phyloP scores from a whole-genome alignment of 35 echinoderm and acorn worm species.

The Apostichopus californicus region DNA sequence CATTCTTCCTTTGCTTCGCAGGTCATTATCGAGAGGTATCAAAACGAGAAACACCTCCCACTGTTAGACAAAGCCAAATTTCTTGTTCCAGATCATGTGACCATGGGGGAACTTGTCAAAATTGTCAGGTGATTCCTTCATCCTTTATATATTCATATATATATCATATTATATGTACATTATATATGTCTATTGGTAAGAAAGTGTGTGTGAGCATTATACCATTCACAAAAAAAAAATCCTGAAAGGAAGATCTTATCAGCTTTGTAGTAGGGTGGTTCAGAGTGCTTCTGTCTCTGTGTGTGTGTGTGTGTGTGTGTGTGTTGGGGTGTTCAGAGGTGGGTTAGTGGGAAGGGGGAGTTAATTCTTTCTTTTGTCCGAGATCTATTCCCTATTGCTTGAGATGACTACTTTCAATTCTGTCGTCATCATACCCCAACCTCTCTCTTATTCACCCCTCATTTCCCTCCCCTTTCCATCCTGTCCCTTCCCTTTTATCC shows the following conservation, averaged over 20 bases:
- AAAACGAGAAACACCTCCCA: conserved; percentile 83
- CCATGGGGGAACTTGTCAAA: conserved; percentile 97
- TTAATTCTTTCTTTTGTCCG: no score
- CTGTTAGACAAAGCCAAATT: conserved; percentile 98
- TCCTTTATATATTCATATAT: no score
- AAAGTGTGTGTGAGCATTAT: no score
- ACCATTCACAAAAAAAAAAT: no score
- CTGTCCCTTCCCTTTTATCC: no score
- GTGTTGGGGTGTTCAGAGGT: not conserved
- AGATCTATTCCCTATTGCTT: no score
- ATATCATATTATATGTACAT: not conserved
- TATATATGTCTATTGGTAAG: not conserved
- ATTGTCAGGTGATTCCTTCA: conserved; percentile 79
- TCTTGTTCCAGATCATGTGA: conserved; percentile 95
- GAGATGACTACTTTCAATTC: no score
- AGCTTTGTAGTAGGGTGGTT: no score
- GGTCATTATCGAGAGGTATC: conserved; percentile 95
- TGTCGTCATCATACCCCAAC: no score
- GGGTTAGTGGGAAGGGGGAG: not conserved
- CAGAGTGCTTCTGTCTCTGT: no score
- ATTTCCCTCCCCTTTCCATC: no score
- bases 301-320: not conserved
- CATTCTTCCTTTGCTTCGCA: not conserved
- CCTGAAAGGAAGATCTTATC: not conserved
- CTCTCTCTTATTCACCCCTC: no score